These are phyloP conservation scores for Planococcus citri DNA, from an alignment of 1,140 invertebrate genomes.

Conservation along the genomic window DNA sequence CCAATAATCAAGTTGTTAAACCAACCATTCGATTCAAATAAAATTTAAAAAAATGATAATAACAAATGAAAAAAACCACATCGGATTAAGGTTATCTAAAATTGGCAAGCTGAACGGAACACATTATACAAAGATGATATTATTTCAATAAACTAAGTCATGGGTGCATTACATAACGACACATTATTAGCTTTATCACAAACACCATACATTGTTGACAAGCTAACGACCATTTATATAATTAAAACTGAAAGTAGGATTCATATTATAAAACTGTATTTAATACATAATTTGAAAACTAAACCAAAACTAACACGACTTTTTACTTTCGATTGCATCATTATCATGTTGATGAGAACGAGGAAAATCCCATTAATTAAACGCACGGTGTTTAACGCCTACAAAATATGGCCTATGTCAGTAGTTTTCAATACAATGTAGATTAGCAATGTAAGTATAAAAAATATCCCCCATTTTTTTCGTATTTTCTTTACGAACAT, in stretches of 20 bases:
- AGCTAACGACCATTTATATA: background rate
- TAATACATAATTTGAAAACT: background rate
- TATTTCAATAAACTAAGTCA: slow-evolving; percentile 3
- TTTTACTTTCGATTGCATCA: slow-evolving; percentile 7
- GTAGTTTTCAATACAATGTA: too few relatives aligned
- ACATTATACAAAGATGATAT: background rate
- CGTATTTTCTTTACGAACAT: too few relatives aligned
- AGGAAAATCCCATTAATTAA: background rate
- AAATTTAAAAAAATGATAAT: too few relatives aligned
- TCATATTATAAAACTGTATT: background rate
- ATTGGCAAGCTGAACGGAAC: too few relatives aligned
- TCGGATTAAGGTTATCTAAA: too few relatives aligned
- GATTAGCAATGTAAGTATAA: too few relatives aligned
- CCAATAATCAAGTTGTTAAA: too few relatives aligned
- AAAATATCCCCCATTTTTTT: too few relatives aligned
- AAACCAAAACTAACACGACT: slow-evolving; percentile 2
- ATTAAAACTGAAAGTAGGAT: background rate
- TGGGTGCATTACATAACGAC: background rate
- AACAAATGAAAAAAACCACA: too few relatives aligned
- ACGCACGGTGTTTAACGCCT: too few relatives aligned
- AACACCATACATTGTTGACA: background rate
- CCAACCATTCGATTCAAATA: too few relatives aligned
- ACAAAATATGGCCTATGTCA: too few relatives aligned
- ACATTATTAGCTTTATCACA: background rate
- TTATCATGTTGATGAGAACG: background rate